Percentiles rank a stretch among this genome's conserved stretches.
Evolutionary conservation across 2,888 invertebrate genomes (phyloP).

Genomic region (Oconnorella tubifera): DNA sequence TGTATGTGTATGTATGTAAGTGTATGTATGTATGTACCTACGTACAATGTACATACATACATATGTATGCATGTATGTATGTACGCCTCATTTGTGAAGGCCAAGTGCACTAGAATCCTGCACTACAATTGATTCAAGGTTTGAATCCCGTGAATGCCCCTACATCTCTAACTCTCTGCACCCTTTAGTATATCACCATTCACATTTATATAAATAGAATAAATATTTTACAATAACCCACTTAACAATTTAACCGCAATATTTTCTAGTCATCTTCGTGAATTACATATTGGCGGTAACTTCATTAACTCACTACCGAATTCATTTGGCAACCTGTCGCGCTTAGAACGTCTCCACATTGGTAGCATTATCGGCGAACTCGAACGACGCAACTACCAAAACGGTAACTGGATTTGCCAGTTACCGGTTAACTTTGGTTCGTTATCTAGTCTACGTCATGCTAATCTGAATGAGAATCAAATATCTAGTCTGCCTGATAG

Average conservation of each 20-base stretch:
- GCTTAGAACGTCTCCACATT: conserved; percentile 41
- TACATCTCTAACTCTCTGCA: too few relatives aligned
- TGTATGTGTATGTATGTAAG: too few relatives aligned
- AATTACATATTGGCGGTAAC: conserved; percentile 43
- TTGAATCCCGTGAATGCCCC: too few relatives aligned
- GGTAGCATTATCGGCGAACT: conserved; percentile 47
- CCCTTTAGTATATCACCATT: too few relatives aligned
- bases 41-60: too few relatives aligned
- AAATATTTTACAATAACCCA: too few relatives aligned
- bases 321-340: conserved; percentile 39
- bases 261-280: conserved; percentile 1
- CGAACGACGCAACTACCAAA: conserved; percentile 45
- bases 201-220: too few relatives aligned
- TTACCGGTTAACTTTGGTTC: conserved; percentile 42
- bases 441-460: conserved; percentile 38
- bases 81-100: too few relatives aligned
- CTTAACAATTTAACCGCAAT: background rate
- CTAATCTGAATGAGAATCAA: conserved; percentile 47
- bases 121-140: too few relatives aligned
- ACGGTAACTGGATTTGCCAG: conserved; percentile 46
- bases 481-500: conserved; percentile 41
- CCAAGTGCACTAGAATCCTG: too few relatives aligned
- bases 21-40: too few relatives aligned
- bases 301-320: conserved; percentile 42
- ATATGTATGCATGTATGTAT: too few relatives aligned